A percentile compares a stretch with the other conserved stretches of the same genome.
Conservation (phyloP, 2,888 invertebrate species). For the Melikaiella ostensackeni region DNA sequence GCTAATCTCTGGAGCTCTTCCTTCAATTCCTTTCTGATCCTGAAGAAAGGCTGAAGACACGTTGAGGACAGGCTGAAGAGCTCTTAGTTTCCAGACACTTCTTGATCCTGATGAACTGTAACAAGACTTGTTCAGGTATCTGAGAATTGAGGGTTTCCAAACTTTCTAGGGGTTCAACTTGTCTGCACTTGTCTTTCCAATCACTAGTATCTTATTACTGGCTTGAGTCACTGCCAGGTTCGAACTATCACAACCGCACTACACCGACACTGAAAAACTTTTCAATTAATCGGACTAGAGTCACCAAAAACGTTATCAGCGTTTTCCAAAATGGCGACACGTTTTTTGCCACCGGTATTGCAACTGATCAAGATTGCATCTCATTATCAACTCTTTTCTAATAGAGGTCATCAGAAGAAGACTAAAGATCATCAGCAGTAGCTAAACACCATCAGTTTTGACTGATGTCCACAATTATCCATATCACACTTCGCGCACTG, state of each 20-base stretch:
- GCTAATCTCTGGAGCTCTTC: neutral
- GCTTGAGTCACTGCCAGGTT: conserved; percentile 11
- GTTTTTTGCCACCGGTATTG: neutral
- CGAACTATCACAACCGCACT: conserved; percentile 36
- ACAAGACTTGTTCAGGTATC: neutral
- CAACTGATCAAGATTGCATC: neutral
- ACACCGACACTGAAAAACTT: conserved; percentile 45
- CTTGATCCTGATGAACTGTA: neutral
- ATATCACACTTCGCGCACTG: conserved; percentile 31
- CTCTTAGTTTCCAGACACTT: too few relatives aligned
- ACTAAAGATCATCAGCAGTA: neutral
- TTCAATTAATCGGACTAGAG: neutral
- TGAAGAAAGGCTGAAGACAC: neutral
- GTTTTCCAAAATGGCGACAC: conserved; percentile 47
- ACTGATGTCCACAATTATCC: neutral
- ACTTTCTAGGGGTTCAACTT: neutral
- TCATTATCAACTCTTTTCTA: neutral
- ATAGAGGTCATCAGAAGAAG: neutral
- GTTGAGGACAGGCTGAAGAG: neutral
- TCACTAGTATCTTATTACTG: conserved; percentile 30
- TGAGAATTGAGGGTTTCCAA: neutral
- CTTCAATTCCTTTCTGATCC: neutral
- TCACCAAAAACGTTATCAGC: conserved; percentile 6
- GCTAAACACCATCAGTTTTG: neutral
- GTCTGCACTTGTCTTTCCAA: conserved; percentile 12